Evolutionary conservation across 1,140 invertebrate genomes (phyloP), one percentile per base, ranked within the genome.

Genomic region (Pectinophora gossypiella): DNA sequence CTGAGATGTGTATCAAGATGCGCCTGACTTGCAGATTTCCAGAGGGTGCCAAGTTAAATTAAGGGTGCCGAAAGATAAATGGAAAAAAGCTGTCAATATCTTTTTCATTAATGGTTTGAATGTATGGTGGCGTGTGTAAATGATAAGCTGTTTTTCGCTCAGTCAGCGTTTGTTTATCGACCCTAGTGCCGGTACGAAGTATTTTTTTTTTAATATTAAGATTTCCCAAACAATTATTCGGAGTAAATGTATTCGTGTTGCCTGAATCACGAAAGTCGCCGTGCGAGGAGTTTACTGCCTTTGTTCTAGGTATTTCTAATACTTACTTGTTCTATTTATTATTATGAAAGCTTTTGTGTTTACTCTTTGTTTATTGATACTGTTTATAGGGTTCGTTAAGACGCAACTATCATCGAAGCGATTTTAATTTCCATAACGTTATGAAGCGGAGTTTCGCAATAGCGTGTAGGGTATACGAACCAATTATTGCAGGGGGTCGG

Each of bases 51-150:
- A 71, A 71, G 59, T 71, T 71, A 71, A 71, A 71, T 71, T 67
- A 67, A 49, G 56, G 65, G 60, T 46, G 13, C n/a, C n/a, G 54
- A 61, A 65, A 67, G 68, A 71, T 71, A 71, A 71, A 71, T 71
- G 68, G 68, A 56, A 57, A 56, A 53, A 59, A 56, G 22, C 64
- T 67, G 68, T 71, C 68, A 67, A 66, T 67, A 66, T 64, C 54
- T 59, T 57, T 67, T 71, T 67, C 64, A 67, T 70, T 70, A 70
- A 61, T 70, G 64, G 54, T 52, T 60, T 55, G 42, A 52, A 62
- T 61, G 61, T 64, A 48, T 54, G 36, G 4, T n/a, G 36, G 36
- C 7, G 36, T 38, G 36, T 38, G 23, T 60, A 59, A 59, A 57
- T 32, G 57, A 60, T 56, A 36, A n/a, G n/a, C n/a, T 42, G 19